Evolutionary conservation across 2,113 vertebrate species (phyloP).

Genomic region (Perognathus longimembris): DNA sequence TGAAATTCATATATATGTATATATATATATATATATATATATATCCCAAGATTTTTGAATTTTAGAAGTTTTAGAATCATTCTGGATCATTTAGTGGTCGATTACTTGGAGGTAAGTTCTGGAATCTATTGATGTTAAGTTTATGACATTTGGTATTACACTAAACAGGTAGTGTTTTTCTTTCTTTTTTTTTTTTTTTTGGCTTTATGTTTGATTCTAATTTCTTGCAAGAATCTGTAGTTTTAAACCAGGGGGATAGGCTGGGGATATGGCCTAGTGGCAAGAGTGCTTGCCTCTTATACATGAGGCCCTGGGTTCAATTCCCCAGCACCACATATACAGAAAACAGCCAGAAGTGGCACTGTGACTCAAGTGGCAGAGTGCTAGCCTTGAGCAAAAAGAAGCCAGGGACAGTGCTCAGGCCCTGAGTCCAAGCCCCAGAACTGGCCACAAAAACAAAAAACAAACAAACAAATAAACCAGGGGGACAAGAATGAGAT

Average conservation of each 20-base stretch:
- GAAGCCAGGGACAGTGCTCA: too few relatives aligned
- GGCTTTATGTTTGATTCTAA: conserved; percentile 15
- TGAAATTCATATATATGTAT: neutral
- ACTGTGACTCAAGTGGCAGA: too few relatives aligned
- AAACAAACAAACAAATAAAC: too few relatives aligned
- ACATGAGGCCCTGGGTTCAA: too few relatives aligned
- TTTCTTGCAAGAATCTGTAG: neutral
- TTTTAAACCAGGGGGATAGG: neutral
- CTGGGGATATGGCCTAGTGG: too few relatives aligned
- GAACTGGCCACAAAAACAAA: too few relatives aligned
- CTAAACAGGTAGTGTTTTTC: neutral
- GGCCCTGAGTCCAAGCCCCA: too few relatives aligned
- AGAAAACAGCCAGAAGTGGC: too few relatives aligned
- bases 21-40: neutral
- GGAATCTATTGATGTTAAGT: conserved; percentile 25
- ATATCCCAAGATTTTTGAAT: neutral
- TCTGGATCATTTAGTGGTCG: conserved; percentile 10
- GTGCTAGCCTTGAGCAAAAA: too few relatives aligned
- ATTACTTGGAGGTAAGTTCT: neutral
- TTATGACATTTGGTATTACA: neutral
- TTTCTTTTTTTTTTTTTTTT: neutral
- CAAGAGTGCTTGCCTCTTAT: too few relatives aligned
- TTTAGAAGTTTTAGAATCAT: neutral
- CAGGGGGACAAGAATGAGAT: neutral
- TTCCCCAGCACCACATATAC: too few relatives aligned